Evolutionary conservation across 2,113 vertebrate genomes (phyloP).

Genomic region (Rhynchopsitta pachyrhyncha): DNA sequence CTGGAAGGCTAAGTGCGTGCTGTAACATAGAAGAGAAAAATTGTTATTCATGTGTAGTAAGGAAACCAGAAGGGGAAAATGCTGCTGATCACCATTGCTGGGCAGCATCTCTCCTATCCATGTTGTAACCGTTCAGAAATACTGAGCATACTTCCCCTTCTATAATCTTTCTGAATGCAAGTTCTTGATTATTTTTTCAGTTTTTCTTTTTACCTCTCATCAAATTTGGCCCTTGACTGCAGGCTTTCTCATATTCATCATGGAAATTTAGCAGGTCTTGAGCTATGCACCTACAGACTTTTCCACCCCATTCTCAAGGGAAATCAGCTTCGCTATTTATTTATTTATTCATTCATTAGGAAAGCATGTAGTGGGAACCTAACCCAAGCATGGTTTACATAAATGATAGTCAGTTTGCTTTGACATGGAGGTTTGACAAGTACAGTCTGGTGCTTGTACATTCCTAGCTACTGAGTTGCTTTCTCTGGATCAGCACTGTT

Average conservation of each 20-base stretch:
- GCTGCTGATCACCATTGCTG: not conserved
- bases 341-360: not conserved
- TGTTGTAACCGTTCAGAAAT: not conserved
- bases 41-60: not conserved
- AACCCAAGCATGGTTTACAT: not conserved
- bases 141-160: not conserved
- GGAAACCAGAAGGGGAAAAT: not conserved
- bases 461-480: not conserved
- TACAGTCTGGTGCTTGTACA: not conserved
- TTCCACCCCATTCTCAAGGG: not conserved
- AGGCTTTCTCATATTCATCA: not conserved
- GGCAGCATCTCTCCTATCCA: not conserved
- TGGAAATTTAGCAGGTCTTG: not conserved
- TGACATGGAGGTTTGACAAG: not conserved
- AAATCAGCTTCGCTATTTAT: not conserved
- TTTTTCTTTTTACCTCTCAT: not conserved
- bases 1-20: not conserved
- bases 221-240: not conserved
- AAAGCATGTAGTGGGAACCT: not conserved
- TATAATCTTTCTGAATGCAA: not conserved
- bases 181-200: not conserved
- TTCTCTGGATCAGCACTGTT: not conserved
- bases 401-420: not conserved
- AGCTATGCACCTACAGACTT: not conserved
- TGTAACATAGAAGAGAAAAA: not conserved